A percentile compares a stretch with the other conserved stretches of the same genome.
Conservation (phyloP, 2,888 invertebrate genomes). For the Drosophila flavopinicola region DNA sequence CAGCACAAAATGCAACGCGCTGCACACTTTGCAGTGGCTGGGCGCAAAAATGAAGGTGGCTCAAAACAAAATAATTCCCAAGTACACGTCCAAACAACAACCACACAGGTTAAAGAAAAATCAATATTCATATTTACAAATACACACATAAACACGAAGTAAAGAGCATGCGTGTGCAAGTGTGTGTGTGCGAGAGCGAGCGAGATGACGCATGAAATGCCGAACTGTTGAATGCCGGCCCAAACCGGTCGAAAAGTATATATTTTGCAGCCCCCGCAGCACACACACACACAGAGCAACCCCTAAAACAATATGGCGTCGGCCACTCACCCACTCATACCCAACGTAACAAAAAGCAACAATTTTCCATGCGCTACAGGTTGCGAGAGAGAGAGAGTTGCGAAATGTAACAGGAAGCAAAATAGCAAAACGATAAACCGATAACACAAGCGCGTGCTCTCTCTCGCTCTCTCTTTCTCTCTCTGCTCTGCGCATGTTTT, state of each 20-base stretch:
- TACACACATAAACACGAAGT: conserved; percentile 25
- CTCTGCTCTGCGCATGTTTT: conserved; percentile 59
- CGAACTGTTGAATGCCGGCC: conserved; percentile 82
- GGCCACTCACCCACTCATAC: conserved; percentile 63
- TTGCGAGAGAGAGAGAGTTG: conserved; percentile 41
- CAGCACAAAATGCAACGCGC: conserved; percentile 51
- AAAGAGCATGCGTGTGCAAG: conserved; percentile 13
- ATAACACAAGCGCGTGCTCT: conserved; percentile 40
- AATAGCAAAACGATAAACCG: conserved; percentile 53
- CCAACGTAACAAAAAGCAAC: conserved; percentile 54
- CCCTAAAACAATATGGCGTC: conserved; percentile 77
- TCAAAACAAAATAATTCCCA: conserved; percentile 33
- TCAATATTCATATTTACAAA: conserved; percentile 75
- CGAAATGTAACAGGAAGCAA: conserved; percentile 39
- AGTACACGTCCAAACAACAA: conserved; percentile 11
- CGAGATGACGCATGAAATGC: conserved; percentile 52
- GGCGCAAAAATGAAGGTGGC: conserved; percentile 12
- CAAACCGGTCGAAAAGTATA: conserved; percentile 34
- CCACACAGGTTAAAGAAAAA: conserved; percentile 56
- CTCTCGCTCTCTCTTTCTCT: conserved; percentile 6
- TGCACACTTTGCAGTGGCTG: conserved; percentile 12
- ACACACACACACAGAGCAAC: conserved; percentile 46
- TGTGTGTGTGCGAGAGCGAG: not conserved
- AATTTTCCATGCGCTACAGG: conserved; percentile 71
- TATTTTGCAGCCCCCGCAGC: conserved; percentile 53